phyloP scores from a whole-genome alignment of 92 coral and sea anemone genomes.

The Bergia sp. region DNA sequence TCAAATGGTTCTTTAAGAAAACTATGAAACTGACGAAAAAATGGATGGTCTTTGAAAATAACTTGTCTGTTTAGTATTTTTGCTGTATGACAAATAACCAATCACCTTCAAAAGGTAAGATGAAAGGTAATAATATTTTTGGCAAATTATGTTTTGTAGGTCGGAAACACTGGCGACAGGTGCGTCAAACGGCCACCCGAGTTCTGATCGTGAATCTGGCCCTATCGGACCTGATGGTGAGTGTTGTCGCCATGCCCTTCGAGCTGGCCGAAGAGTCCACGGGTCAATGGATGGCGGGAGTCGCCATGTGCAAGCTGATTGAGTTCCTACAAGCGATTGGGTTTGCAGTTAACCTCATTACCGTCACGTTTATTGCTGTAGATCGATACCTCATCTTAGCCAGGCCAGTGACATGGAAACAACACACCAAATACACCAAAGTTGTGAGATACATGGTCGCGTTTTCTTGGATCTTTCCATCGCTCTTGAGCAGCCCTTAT shows the following conservation, averaged over 20 bases:
- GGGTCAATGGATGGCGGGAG: slow-evolving; percentile 61
- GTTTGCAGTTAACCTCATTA: slow-evolving; percentile 57
- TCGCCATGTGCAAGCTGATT: slow-evolving; percentile 53
- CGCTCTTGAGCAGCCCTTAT: slow-evolving; percentile 51
- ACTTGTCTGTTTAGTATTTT: too few species aligned
- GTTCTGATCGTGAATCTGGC: too few species aligned
- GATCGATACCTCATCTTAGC: slow-evolving; percentile 73
- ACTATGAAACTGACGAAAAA: too few species aligned
- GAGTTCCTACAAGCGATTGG: slow-evolving; percentile 69
- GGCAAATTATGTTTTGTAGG: background rate
- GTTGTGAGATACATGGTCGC: slow-evolving; percentile 61
- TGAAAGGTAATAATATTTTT: too few species aligned
- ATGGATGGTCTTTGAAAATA: too few species aligned
- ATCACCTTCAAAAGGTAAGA: too few species aligned
- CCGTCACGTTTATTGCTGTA: slow-evolving; percentile 70
- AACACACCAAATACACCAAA: background rate
- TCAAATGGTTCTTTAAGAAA: too few species aligned
- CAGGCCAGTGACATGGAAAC: slow-evolving; percentile 33
- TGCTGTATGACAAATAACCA: too few species aligned
- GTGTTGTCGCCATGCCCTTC: too few species aligned
- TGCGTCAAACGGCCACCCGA: background rate
- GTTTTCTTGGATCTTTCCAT: slow-evolving; percentile 63
- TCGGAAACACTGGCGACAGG: slow-evolving; percentile 23
- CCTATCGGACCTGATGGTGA: too few species aligned
- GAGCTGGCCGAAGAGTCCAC: background rate